Base-by-base conservation (phyloP, 2,113 vertebrate species). In the Morone saxatilis region DNA sequence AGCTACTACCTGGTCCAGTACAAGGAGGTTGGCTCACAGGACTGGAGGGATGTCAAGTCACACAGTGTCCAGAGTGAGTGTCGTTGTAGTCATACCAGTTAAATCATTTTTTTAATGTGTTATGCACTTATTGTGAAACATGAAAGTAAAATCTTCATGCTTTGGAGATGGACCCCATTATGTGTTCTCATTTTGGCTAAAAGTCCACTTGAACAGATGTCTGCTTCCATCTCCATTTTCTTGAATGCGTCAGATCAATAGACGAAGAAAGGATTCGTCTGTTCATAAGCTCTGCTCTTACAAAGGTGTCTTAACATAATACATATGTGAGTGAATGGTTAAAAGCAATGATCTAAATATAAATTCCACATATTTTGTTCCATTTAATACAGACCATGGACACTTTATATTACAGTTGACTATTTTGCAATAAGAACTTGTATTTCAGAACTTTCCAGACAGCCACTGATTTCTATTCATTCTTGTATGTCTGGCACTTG, bases 11-110 rank as follows among this genome's bases (percentile, higher is more conserved):
- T 98, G 95, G 97, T 99, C 86, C 96, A 97, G 94, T 96, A 97
- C 86, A 99, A 98, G 91, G 98, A 99, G 84, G 92, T 96, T 47
- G 87, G 96, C 41, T 96, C 97, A 6, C 96, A 97, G 86, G 97
- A 96, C 45, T 99, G 98, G 98, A 98, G 96, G 94, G 96, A 97
- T 85, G 96, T 98, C 74, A 96, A 90, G 89, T 99, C 98, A n/a
- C 97, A 97, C 94, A 98, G 97, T 89, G 95, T 96, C 87, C 97
- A 98, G 92, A 99, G 98, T 99, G 89, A 99, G 98, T 97, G 14
- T 1, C 1, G 1, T 19, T 45, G 10, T 45, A 20, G 8, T 7
- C 6, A 16, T 48, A 38, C n/a, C 57, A 40, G 19, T 38, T 4
- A 8, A 22, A 40, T 6, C 1, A 40, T 31, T 1, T 19, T 31